phyloP scores from a whole-genome alignment of 1,140 invertebrate species.

The Phymastichus coffea region DNA sequence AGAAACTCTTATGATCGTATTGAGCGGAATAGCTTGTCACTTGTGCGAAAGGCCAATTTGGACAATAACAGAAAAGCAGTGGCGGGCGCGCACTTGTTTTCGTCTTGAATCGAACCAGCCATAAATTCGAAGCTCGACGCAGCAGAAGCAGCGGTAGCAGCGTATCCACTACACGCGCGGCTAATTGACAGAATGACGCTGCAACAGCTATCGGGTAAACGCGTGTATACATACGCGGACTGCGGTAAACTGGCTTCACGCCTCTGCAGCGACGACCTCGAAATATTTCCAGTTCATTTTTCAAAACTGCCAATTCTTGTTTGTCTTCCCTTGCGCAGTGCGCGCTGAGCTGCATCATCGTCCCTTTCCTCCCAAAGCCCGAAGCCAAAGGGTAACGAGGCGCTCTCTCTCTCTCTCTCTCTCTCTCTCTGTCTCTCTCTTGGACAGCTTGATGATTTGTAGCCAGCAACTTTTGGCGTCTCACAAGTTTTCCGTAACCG shows the following conservation, averaged over 20 bases:
- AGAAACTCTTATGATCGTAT: no score
- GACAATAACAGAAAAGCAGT: no score
- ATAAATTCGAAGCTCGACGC: no score
- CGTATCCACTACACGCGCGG: no score
- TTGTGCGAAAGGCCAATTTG: no score
- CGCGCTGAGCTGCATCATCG: background rate
- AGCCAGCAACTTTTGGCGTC: background rate
- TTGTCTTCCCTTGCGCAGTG: background rate
- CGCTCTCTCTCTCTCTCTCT: no score
- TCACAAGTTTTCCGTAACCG: background rate
- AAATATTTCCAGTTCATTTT: background rate
- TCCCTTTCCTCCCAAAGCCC: background rate
- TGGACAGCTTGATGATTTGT: constrained; percentile 1
- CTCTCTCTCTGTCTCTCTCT: no score
- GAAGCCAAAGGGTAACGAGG: background rate
- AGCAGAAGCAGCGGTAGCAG: no score
- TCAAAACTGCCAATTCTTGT: constrained; percentile 14
- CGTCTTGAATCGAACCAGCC: background rate
- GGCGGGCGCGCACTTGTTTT: no score
- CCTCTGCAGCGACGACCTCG: background rate
- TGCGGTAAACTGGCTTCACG: no score
- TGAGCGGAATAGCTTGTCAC: no score
- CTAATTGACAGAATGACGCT: constrained; percentile 11
- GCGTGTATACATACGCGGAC: no score
- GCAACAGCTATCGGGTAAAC: background rate